A percentile compares a stretch with the other conserved stretches of the same genome.
Evolutionary conservation across 1,140 invertebrate species (phyloP).

Genomic region (Pseudachorutes palmiensis): DNA sequence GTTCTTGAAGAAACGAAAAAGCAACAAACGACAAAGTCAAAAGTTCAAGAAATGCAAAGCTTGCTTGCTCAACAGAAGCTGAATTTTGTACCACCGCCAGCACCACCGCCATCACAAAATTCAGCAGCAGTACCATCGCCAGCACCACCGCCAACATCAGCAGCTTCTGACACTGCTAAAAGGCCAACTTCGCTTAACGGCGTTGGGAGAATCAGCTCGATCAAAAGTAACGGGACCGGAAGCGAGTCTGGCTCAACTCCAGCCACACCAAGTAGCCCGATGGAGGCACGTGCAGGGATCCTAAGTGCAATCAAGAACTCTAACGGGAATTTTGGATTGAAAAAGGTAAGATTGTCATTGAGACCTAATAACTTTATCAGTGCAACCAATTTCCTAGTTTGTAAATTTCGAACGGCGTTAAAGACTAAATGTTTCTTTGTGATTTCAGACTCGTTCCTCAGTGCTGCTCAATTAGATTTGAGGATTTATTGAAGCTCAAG

Average conservation of each 20-base stretch:
- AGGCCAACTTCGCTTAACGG: too few species aligned
- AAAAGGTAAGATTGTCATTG: slow-evolving; percentile 26
- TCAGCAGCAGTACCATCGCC: background rate
- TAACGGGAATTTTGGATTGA: slow-evolving; percentile 33
- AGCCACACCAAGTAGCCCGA: slow-evolving; percentile 20
- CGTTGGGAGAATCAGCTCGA: too few species aligned
- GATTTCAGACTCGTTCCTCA: slow-evolving; percentile 33
- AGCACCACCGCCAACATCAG: too few species aligned
- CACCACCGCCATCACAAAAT: slow-evolving; percentile 30
- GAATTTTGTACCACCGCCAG: background rate
- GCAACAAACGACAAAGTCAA: background rate
- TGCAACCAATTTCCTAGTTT: too few species aligned
- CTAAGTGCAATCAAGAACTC: slow-evolving; percentile 36
- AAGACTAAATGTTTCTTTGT: slow-evolving; percentile 12
- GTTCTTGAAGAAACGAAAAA: background rate
- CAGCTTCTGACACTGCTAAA: too few species aligned
- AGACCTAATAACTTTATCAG: slow-evolving; percentile 9
- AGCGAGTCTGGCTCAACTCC: slow-evolving; percentile 13
- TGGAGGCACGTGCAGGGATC: slow-evolving; percentile 28
- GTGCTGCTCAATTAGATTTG: slow-evolving; percentile 29
- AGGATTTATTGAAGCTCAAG: too few species aligned
- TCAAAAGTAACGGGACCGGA: background rate
- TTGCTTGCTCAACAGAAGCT: background rate
- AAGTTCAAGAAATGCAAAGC: background rate
- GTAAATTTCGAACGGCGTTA: background rate